Evolutionary conservation across 2,113 vertebrate species (phyloP), one percentile per base, ranked within the genome.

Genomic region (Aptenodytes patagonicus): DNA sequence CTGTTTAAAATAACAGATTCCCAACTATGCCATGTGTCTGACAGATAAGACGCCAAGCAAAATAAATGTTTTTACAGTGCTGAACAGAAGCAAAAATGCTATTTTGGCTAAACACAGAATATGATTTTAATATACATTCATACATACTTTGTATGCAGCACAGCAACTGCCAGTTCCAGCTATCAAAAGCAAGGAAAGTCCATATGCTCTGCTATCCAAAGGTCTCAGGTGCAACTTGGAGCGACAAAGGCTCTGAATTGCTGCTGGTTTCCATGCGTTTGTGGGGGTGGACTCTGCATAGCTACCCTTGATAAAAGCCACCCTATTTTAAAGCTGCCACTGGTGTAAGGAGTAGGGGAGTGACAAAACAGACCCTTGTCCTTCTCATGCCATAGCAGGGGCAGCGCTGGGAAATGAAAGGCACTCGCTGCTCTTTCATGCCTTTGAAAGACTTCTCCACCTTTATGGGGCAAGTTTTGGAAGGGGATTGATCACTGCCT

Each of bases 1-100:
- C 95, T 94, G 92, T 94, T 96, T 96, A 97, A 97, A 98, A 96
- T 95, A 94, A 96, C 87, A 94, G 86, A 89, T 97, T 96, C 85
- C 82, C 81, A 93, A 51, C 60, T 81, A 95, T 36, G 82, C 95
- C 94, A 94, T 87, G 90, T 95, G 87, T 89, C 92, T 94, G 95
- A 81, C 84, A 96, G 83, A 77, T 94, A 92, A 93, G 93, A 95
- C 1, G 36, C 89, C 62, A 58, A 38, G 75, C 49, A 87, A 88
- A 79, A 75, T 36, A 92, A 94, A 89, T 73, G 84, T 85, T 89
- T 81, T 57, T 52, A 71, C 42, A 70, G n/a, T 55, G 62, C 85
- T 66, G 75, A 95, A 89, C 72, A 79, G 22, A 96, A 85, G 71
- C 62, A 92, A 38, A 86, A 83, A 69, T 36, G 46, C 38, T 82